Evolutionary conservation across 2,797 vertebrate genomes (phyloP), one percentile per base, ranked within the genome.

Genomic region (Pogonophryne albipinna): DNA sequence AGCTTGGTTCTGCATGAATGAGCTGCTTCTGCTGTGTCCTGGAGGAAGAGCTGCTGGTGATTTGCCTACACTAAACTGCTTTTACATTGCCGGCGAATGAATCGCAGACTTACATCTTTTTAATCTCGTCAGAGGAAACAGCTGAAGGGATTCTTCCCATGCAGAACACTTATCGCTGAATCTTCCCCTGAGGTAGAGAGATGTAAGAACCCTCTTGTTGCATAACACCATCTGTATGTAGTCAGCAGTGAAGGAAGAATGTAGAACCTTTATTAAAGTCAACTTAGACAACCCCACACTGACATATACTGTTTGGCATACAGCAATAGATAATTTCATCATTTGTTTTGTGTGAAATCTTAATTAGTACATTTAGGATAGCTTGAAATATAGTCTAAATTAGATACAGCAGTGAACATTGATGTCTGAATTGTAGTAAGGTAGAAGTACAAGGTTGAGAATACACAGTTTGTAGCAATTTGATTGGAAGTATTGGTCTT

Each of bases 1-100:
- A 53, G 76, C 79, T 81, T 6, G 82, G 83, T 85, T 88, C 73
- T 77, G 73, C 77, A 52, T 69, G 82, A 71, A 27, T 46, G 70
- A 82, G 13, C 65, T 2, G 4, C 70, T 73, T 16, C 10, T 79
- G 53, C 67, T 57, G 63, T 17, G 61, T 67, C 51, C 71, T 52
- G 46, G 59, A 75, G 72, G 73, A 68, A 66, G 71, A 3, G 44
- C 56, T 66, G 56, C 47, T 13, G 47, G 34, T 15, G 45, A 71
- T 67, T 79, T 66, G 49, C 66, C 19, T 62, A 12, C 0, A 44
- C 76, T n/a, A 23, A 74, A 62, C 16, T 49, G 14, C 65, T 62
- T 70, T 69, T 20, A 3, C 59, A 10, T 62, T 10, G 56, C 70
- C n/a, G 80, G 59, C 59, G 69, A 65, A 74, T 68, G n/a, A 85